Conservation (phyloP, 2,113 vertebrate genomes). For the Neolamprologus toae region DNA sequence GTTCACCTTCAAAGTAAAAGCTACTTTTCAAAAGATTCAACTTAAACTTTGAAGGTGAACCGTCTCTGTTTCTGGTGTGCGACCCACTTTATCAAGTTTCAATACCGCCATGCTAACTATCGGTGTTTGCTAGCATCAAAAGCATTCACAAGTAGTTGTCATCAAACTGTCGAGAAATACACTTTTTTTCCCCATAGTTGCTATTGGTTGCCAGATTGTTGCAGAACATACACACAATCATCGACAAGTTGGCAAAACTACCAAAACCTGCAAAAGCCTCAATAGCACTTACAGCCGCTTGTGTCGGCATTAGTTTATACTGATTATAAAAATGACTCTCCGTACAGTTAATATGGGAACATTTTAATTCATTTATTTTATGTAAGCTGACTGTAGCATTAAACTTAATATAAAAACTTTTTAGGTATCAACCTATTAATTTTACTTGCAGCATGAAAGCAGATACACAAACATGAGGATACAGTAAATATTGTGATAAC, state of each 20-base stretch:
- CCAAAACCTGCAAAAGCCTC: background rate
- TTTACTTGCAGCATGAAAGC: background rate
- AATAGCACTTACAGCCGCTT: background rate
- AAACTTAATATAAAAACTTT: background rate
- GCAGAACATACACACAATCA: background rate
- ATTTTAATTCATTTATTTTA: background rate
- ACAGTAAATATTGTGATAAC: background rate
- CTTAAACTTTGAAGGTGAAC: background rate
- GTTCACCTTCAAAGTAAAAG: background rate
- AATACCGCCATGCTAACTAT: background rate
- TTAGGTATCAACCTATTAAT: background rate
- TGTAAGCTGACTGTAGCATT: background rate
- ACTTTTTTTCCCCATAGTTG: fast-evolving
- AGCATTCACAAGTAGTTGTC: background rate
- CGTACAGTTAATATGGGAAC: background rate
- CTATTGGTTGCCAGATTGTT: background rate
- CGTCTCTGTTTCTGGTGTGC: background rate
- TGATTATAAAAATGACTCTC: background rate
- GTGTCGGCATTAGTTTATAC: background rate
- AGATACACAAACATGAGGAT: background rate
- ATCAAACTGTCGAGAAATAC: background rate
- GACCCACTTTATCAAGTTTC: background rate
- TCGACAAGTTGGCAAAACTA: background rate
- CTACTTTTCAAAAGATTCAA: background rate
- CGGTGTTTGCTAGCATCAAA: background rate